These are phyloP conservation scores for Nannoperca australis DNA, from an alignment of 2,797 vertebrate species.

Conservation along the genomic window DNA sequence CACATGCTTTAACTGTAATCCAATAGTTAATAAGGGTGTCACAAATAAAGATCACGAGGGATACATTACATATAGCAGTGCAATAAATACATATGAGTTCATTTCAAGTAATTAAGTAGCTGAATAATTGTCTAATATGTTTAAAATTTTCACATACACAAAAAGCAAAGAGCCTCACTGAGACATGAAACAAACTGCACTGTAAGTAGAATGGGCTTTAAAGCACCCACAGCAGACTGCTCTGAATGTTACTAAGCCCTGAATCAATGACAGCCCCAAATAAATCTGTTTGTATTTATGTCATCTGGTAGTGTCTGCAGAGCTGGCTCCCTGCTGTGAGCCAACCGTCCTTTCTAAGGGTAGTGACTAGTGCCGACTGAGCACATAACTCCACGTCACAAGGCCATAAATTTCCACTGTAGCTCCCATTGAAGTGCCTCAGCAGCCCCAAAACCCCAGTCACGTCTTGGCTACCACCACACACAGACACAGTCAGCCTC, in stretches of 20 bases:
- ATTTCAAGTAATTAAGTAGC: slow-evolving; percentile 10
- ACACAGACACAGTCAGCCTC: slow-evolving; percentile 66
- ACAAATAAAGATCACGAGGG: neutral
- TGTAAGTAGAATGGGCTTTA: slow-evolving; percentile 42
- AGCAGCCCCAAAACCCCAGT: slow-evolving; percentile 70
- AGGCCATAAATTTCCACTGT: slow-evolving; percentile 70
- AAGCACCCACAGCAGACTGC: slow-evolving; percentile 46
- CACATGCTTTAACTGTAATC: slow-evolving; percentile 1
- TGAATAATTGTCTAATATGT: slow-evolving; percentile 23
- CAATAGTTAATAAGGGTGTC: neutral
- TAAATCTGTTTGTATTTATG: slow-evolving; percentile 79
- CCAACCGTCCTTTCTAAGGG: slow-evolving; percentile 66
- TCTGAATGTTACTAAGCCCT: slow-evolving; percentile 53
- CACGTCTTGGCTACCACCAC: slow-evolving; percentile 74
- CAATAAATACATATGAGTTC: slow-evolving; percentile 6
- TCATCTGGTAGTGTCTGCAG: slow-evolving; percentile 69
- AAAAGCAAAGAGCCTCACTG: slow-evolving; percentile 17
- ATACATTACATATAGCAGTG: neutral
- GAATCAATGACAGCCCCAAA: slow-evolving; percentile 67
- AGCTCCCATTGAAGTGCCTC: slow-evolving; percentile 71
- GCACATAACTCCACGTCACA: slow-evolving; percentile 75
- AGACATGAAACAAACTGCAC: slow-evolving; percentile 47
- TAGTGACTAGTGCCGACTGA: slow-evolving; percentile 70
- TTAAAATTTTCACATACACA: slow-evolving; percentile 8
- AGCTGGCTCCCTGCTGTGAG: slow-evolving; percentile 69